phyloP scores from a whole-genome alignment of 2,888 invertebrate species.

The Plutella xylostella region DNA sequence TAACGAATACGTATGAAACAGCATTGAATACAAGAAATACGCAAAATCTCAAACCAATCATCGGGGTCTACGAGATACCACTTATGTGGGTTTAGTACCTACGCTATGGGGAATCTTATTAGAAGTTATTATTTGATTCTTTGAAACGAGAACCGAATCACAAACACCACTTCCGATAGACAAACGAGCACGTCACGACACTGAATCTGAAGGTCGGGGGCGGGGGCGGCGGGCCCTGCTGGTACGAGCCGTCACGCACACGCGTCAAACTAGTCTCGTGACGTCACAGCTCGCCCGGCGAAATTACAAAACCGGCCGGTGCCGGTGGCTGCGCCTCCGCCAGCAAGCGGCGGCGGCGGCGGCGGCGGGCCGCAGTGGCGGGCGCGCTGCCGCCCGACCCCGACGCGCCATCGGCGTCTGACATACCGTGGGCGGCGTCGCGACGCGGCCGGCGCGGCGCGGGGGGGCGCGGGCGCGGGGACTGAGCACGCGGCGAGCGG shows the following conservation, averaged over 20 bases:
- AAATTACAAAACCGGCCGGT: slow-evolving; percentile 65
- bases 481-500: slow-evolving; percentile 64
- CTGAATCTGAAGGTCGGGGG: slow-evolving; percentile 55
- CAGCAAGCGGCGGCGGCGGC: slow-evolving; percentile 22
- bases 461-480: slow-evolving; percentile 56
- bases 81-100: neutral
- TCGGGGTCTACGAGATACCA: neutral
- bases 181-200: slow-evolving; percentile 59
- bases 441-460: slow-evolving; percentile 43
- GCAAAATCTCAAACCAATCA: neutral
- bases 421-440: slow-evolving; percentile 61
- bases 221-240: slow-evolving; percentile 50
- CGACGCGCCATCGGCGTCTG: slow-evolving; percentile 55
- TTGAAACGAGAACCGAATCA: too few relatives aligned
- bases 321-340: slow-evolving; percentile 43
- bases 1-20: too few relatives aligned
- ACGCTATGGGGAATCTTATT: neutral
- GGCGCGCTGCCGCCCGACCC: slow-evolving; percentile 63
- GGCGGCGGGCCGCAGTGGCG: slow-evolving; percentile 52
- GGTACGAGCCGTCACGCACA: slow-evolving; percentile 60
- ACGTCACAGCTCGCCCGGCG: slow-evolving; percentile 64
- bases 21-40: neutral
- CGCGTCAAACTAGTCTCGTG: slow-evolving; percentile 65
- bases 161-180: slow-evolving; percentile 19
- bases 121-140: too few relatives aligned